phyloP scores from a whole-genome alignment of 2,113 vertebrate genomes.

The Ahaetulla prasina region DNA sequence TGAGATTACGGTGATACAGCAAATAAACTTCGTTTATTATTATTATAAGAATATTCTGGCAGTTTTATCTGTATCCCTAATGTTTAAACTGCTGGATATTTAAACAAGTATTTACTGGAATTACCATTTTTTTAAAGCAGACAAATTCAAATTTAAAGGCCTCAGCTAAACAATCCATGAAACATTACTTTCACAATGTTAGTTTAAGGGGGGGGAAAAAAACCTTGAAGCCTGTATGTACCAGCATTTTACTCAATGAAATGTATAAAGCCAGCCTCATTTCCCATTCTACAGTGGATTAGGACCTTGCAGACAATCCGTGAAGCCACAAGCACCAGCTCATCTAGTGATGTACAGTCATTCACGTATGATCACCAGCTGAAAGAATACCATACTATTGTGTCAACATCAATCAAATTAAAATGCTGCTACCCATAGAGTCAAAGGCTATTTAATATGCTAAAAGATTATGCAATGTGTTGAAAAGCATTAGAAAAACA shows the following conservation, averaged over 20 bases:
- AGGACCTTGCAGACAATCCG: slow-evolving; percentile 60
- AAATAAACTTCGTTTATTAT: background rate
- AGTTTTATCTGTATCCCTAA: slow-evolving; percentile 33
- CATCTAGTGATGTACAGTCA: slow-evolving; percentile 61
- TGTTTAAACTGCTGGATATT: slow-evolving; percentile 39
- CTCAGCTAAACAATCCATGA: slow-evolving; percentile 42
- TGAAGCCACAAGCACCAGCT: slow-evolving; percentile 63
- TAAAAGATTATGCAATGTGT: slow-evolving; percentile 38
- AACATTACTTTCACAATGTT: slow-evolving; percentile 1
- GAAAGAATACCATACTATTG: slow-evolving; percentile 55
- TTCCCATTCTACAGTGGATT: slow-evolving; percentile 59
- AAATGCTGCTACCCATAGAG: slow-evolving; percentile 47
- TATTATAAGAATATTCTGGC: background rate
- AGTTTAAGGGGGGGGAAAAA: slow-evolving; percentile 16
- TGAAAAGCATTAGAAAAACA: slow-evolving; percentile 62
- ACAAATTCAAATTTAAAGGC: slow-evolving; percentile 60
- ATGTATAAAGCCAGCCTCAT: slow-evolving; percentile 62
- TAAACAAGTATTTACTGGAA: slow-evolving; percentile 4
- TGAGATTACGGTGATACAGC: background rate
- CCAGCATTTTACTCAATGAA: slow-evolving; percentile 54
- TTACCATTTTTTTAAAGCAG: slow-evolving; percentile 49
- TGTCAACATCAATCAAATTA: slow-evolving; percentile 54
- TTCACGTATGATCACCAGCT: slow-evolving; percentile 53
- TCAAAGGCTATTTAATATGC: slow-evolving; percentile 33
- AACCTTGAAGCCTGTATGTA: slow-evolving; percentile 36